phyloP scores from a whole-genome alignment of 2,113 vertebrate species.

The Catagonus wagneri region DNA sequence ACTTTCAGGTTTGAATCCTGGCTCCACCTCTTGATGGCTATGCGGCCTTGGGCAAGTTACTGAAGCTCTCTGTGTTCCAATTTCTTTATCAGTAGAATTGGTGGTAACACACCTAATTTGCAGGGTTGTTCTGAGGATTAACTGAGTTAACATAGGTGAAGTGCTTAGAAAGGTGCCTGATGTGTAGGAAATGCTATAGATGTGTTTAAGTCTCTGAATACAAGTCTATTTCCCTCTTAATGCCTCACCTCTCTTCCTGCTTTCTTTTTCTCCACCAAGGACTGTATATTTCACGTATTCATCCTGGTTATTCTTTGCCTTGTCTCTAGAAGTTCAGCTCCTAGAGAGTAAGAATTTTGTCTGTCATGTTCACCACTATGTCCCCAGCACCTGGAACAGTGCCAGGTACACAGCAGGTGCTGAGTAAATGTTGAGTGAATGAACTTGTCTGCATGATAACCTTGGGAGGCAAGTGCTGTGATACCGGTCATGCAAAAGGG shows the following conservation, averaged over 20 bases:
- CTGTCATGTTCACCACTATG: neutral
- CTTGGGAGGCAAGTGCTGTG: rapidly evolving
- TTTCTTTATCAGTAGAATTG: neutral
- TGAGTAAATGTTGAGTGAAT: neutral
- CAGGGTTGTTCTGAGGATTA: neutral
- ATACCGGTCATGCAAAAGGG: neutral
- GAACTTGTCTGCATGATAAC: neutral
- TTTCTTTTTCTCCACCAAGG: rapidly evolving
- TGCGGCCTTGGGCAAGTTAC: neutral
- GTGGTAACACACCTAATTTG: neutral
- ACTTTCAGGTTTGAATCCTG: neutral
- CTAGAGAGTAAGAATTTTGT: neutral
- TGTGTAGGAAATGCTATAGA: rapidly evolving
- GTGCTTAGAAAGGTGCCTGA: neutral
- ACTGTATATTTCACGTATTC: neutral
- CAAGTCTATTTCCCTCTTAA: neutral
- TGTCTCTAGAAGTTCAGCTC: neutral
- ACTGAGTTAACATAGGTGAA: no score
- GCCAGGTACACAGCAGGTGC: neutral
- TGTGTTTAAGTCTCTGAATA: neutral
- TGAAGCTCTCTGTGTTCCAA: neutral
- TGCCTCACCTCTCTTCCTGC: rapidly evolving
- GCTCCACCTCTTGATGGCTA: neutral
- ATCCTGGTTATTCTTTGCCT: neutral
- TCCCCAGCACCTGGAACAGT: neutral